A percentile compares a stretch with the other conserved stretches of the same genome.
Evolutionary conservation across 2,797 vertebrate species (phyloP).

Genomic region (Bothrops alternatus): DNA sequence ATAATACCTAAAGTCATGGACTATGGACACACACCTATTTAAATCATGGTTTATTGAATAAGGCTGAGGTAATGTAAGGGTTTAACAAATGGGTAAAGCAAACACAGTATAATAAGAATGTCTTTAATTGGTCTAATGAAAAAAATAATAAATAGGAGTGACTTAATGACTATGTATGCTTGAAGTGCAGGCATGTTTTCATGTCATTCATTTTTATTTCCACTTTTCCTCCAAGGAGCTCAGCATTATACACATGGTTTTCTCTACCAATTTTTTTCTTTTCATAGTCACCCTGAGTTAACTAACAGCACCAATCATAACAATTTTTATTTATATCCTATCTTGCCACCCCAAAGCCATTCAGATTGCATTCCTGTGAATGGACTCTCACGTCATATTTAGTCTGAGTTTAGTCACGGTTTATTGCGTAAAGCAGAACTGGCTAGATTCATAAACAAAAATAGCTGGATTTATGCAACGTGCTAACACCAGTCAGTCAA

Average conservation of each 20-base stretch:
- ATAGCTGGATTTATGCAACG: neutral
- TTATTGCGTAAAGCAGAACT: neutral
- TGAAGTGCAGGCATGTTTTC: neutral
- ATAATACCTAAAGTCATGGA: neutral
- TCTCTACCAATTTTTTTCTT: neutral
- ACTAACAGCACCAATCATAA: neutral
- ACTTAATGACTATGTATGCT: neutral
- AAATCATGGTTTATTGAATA: neutral
- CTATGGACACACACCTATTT: neutral
- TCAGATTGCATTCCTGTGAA: neutral
- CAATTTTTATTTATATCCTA: neutral
- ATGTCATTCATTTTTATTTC: neutral
- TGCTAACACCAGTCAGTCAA: neutral
- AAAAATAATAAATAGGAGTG: neutral
- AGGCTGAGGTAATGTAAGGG: neutral
- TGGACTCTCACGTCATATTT: neutral
- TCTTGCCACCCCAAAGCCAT: neutral
- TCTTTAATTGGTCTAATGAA: neutral
- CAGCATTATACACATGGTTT: neutral
- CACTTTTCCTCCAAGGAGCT: neutral
- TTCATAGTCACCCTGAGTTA: neutral
- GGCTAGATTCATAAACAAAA: neutral
- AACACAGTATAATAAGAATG: neutral
- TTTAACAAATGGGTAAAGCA: neutral
- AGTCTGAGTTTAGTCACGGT: neutral